Base-by-base conservation (phyloP, 2,797 vertebrate genomes). In the Cynopterus sphinx region DNA sequence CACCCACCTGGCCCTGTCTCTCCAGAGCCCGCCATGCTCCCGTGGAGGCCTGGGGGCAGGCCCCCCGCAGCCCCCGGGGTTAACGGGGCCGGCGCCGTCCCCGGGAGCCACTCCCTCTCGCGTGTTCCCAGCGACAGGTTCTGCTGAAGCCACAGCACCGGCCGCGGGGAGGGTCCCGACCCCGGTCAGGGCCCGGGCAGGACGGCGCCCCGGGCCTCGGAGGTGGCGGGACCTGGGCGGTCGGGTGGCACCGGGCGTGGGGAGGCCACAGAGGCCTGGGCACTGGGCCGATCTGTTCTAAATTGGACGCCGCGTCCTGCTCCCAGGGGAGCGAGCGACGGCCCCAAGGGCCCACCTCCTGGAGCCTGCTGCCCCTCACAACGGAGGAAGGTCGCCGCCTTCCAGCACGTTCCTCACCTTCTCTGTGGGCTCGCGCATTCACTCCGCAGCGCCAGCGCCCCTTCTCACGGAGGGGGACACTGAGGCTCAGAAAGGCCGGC, bases 171-270 rank as follows among this genome's bases (percentile, higher is more conserved):
- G 7, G 41, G 41, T 9, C 41, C 41, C 41, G 41, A 43, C 41
- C 41, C 41, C 41, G 41, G 6, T 43, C 41, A 8, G 41, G 41
- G 41, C 41, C 41, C 10, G 41, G 7, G 41, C 41, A 43, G 41
- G 41, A 6, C 41, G 41, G 41, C 8, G 6, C 41, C 15, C 36
- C 15, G 51, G 15, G 1, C n/a, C 73, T 39, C 22, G 21, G 41
- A 57, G 15, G 12, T 0, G 1, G 28, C 0, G 36, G 67, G 57
- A 19, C n/a, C 63, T 21, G 57, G 15, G 39, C 22, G 19, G 13
- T 21, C 0, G 3, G 57, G 13, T 3, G 0, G 33, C 5, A 0
- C 22, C 46, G 8, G 33, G 15, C 6, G n/a, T 6, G 9, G 41
- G 41, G 17, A 46, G 9, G 12, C 71, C n/a, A 6, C 33, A 43